Percentiles rank a stretch among this genome's conserved stretches.
Evolutionary conservation across 2,113 vertebrate species (phyloP).

Genomic region (Paratilapia polleni): DNA sequence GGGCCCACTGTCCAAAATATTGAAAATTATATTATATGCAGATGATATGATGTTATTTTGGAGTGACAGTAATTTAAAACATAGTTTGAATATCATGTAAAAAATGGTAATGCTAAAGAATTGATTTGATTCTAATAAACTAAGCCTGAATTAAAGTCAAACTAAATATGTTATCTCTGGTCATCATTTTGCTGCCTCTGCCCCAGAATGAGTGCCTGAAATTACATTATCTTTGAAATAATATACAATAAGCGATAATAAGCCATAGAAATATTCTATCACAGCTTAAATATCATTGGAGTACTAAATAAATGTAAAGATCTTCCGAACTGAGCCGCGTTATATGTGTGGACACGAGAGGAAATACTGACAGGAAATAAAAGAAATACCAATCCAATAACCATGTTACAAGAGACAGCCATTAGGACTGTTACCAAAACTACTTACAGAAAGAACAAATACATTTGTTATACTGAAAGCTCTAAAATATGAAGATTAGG

Average conservation of each 20-base stretch:
- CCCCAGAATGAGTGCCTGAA: neutral
- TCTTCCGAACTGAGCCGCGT: neutral
- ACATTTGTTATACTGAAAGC: neutral
- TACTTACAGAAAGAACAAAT: neutral
- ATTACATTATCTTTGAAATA: neutral
- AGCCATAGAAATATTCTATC: neutral
- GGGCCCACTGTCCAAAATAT: neutral
- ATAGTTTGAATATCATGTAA: too few species aligned
- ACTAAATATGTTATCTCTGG: neutral
- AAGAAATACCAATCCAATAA: neutral
- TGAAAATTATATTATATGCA: neutral
- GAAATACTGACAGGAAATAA: neutral
- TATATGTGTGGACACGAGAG: neutral
- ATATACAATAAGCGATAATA: neutral
- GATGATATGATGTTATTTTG: too few species aligned
- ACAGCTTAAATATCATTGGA: neutral
- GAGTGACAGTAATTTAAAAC: too few species aligned
- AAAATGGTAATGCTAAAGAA: too few species aligned
- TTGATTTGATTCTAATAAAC: too few species aligned
- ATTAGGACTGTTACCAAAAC: too few species aligned
- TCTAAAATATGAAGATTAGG: too few species aligned
- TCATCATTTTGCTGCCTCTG: neutral
- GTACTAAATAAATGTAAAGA: neutral
- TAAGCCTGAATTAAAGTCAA: too few species aligned
- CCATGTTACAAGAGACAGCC: rapidly evolving